Conservation (phyloP, 2,797 vertebrate species). For the Crax fasciolata region DNA sequence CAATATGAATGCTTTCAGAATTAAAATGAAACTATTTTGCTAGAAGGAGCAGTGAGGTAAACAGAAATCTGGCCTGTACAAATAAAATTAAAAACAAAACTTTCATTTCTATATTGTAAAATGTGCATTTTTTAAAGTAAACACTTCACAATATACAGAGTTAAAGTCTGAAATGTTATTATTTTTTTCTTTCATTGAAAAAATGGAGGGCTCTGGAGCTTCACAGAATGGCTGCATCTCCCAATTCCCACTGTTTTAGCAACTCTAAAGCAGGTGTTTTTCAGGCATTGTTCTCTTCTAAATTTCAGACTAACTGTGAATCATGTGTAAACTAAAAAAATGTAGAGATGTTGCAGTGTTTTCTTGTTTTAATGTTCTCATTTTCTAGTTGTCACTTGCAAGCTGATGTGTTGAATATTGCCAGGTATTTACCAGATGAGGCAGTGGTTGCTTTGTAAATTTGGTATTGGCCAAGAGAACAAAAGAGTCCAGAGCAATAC, state of each 20-base stretch:
- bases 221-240: not conserved
- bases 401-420: not conserved
- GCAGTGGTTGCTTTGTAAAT: not conserved
- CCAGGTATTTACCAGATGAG: not conserved
- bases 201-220: not conserved
- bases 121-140: not conserved
- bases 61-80: not conserved
- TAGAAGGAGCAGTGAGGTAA: not conserved
- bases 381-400: not conserved
- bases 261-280: not conserved
- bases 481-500: not conserved
- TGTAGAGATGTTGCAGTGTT: not conserved
- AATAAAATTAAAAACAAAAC: not conserved
- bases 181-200: not conserved
- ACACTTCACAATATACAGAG: not conserved
- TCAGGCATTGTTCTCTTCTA: not conserved
- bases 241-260: not conserved
- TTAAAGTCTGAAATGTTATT: not conserved
- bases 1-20: not conserved
- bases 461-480: not conserved
- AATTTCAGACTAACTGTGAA: not conserved
- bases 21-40: constrained; percentile 1
- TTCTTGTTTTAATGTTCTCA: not conserved
- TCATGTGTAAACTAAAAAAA: not conserved
- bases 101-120: not conserved